These are phyloP conservation scores for Eilema griseolum DNA, from an alignment of 2,888 invertebrate genomes.

Conservation along the genomic window DNA sequence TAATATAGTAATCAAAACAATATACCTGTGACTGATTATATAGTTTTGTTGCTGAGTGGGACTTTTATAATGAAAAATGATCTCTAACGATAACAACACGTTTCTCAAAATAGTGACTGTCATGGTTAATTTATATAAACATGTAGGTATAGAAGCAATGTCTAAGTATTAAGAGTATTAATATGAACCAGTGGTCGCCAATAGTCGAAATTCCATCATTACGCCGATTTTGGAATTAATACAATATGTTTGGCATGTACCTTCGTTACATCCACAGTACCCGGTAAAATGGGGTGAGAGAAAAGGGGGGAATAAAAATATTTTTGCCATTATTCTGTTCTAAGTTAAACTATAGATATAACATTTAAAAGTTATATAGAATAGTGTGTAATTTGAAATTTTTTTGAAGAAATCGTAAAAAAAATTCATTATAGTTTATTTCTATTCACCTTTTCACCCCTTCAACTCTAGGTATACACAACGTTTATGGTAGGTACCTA, in stretches of 20 bases:
- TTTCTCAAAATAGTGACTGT: background rate
- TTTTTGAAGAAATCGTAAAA: no score
- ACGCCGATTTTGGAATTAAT: background rate
- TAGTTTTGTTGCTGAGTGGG: background rate
- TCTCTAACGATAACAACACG: background rate
- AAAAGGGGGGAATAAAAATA: background rate
- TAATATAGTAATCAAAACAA: background rate
- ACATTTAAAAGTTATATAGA: no score
- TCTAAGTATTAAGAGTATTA: no score
- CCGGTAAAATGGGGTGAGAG: background rate
- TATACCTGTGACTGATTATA: background rate
- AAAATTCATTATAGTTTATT: no score
- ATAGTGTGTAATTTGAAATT: no score
- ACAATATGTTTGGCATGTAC: background rate
- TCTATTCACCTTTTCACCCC: no score
- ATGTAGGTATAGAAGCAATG: background rate
- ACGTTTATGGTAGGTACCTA: no score
- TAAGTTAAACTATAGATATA: no score
- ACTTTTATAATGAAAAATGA: background rate
- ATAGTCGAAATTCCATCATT: no score
- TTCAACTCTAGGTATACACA: background rate
- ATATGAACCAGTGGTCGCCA: no score
- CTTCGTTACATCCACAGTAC: background rate
- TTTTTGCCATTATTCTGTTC: no score
- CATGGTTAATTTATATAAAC: background rate